Base-by-base conservation (phyloP, 2,888 invertebrate species). In the Amphipyra berbera region DNA sequence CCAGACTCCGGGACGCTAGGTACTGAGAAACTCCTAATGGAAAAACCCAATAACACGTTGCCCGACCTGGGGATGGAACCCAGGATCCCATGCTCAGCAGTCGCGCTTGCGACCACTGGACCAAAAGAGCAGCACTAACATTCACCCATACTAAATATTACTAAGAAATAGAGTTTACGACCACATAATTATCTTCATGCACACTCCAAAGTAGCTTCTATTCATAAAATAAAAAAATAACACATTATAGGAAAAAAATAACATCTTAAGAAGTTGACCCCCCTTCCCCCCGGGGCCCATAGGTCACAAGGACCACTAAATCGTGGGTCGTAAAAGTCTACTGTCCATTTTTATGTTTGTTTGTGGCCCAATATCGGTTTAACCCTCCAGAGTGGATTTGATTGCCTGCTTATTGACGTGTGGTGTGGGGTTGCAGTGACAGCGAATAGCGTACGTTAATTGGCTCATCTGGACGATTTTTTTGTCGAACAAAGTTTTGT, bases 321-420 rank as follows among this genome's bases (percentile, higher is more conserved):
- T 85, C 83, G 86, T 80, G 64, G 82, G 68, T 91, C 91, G 86
- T 94, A 92, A 94, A 94, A 86, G 65, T 94, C 94, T 91, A 93
- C 83, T 90, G 86, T 90, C 90, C 88, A 78, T 88, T 93, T 93
- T 94, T 93, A 94, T 92, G 92, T 93, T 90, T 92, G 91, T 91
- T 92, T 90, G 92, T 84, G 90, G 88, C 83, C 83, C 89, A 86
- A 88, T 91, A 90, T 90, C 89, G 91, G 90, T 85, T 86, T 87
- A 85, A 88, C 89, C 90, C 89, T 86, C 87, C 73, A 74, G 77
- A 77, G 79, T 77, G 82, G 81, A 81, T 88, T 90, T 90, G 92
- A 92, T 93, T 92, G 88, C 87, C 82, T 76, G 79, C 83, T 78
- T 86, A 86, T 88, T 86, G 85, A 70, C 76, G 61, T 54, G 63